phyloP scores from a whole-genome alignment of 2,888 invertebrate species.

The Pteria penguin region DNA sequence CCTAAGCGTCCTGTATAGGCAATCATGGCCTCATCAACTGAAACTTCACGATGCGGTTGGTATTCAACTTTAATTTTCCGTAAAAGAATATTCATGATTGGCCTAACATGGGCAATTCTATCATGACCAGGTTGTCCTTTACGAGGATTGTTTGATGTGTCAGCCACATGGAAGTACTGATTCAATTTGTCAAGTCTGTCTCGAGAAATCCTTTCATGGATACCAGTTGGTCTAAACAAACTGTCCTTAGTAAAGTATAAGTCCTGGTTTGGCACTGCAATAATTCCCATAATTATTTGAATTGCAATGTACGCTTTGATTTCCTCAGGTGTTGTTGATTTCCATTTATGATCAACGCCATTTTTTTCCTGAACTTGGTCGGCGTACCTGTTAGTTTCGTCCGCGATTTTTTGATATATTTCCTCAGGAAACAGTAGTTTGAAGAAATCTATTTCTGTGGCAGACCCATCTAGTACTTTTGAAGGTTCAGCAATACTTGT shows the following conservation, averaged over 20 bases:
- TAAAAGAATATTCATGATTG: not conserved
- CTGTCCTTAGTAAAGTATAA: conserved; percentile 6
- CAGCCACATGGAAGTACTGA: conserved; percentile 13
- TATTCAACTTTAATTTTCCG: not conserved
- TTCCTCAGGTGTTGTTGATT: too few relatives aligned
- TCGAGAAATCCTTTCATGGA: not conserved
- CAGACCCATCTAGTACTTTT: too few relatives aligned
- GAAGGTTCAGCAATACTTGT: too few relatives aligned
- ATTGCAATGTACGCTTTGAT: too few relatives aligned
- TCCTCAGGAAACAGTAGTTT: too few relatives aligned
- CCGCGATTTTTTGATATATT: too few relatives aligned
- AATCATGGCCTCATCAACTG: too few relatives aligned
- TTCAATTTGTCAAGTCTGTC: conserved; percentile 3
- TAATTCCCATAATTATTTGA: conserved; percentile 15
- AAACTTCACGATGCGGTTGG: conserved; percentile 10
- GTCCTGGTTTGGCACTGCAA: not conserved
- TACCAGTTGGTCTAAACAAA: not conserved
- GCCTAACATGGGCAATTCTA: conserved; percentile 21
- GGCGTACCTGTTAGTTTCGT: too few relatives aligned
- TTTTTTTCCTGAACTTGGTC: too few relatives aligned
- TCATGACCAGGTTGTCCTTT: conserved; percentile 16
- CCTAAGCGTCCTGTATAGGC: too few relatives aligned
- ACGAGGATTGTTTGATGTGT: conserved; percentile 5
- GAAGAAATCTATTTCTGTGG: too few relatives aligned
- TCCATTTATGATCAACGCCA: too few relatives aligned